Percentiles rank a stretch among this genome's conserved stretches.
phyloP scores from a whole-genome alignment of 2,888 invertebrate genomes.

The Meghimatium bilineatum region DNA sequence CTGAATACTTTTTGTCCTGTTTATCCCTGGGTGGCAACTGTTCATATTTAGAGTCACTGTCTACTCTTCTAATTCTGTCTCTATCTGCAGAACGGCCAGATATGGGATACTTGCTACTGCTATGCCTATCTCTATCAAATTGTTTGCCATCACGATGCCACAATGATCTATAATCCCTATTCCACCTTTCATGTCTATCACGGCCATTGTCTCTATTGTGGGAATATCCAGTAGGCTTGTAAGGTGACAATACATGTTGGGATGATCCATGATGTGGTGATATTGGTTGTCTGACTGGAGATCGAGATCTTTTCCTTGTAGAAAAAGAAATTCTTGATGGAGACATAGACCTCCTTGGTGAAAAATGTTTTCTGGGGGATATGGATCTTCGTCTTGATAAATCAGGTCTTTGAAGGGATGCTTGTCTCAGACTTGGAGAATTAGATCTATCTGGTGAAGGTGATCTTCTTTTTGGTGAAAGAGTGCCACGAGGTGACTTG shows the following conservation, averaged over 20 bases:
- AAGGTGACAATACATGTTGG: background rate
- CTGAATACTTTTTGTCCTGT: background rate
- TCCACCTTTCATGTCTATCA: background rate
- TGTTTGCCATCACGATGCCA: slow-evolving; percentile 10
- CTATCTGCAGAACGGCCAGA: background rate
- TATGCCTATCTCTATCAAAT: slow-evolving; percentile 18
- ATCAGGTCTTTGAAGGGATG: slow-evolving; percentile 24
- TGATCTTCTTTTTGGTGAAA: slow-evolving; percentile 25
- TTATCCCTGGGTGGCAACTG: background rate
- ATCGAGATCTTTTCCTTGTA: slow-evolving; percentile 13
- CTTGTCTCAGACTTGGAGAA: slow-evolving; percentile 23
- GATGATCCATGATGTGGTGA: background rate
- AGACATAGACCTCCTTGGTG: slow-evolving; percentile 27
- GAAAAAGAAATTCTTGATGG: slow-evolving; percentile 23
- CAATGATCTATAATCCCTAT: background rate
- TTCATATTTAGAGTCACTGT: slow-evolving; percentile 6
- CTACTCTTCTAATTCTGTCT: background rate
- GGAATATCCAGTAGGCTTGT: background rate
- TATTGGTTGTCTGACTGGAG: slow-evolving; percentile 4
- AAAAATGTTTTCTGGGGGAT: slow-evolving; percentile 9
- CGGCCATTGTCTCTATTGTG: background rate
- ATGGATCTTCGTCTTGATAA: slow-evolving; percentile 20
- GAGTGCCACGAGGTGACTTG: background rate
- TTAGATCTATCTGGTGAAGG: slow-evolving; percentile 20
- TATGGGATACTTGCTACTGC: background rate